Evolutionary conservation across 2,888 invertebrate species (phyloP), one percentile per base, ranked within the genome.

Genomic region (Drosophila macrospina): DNA sequence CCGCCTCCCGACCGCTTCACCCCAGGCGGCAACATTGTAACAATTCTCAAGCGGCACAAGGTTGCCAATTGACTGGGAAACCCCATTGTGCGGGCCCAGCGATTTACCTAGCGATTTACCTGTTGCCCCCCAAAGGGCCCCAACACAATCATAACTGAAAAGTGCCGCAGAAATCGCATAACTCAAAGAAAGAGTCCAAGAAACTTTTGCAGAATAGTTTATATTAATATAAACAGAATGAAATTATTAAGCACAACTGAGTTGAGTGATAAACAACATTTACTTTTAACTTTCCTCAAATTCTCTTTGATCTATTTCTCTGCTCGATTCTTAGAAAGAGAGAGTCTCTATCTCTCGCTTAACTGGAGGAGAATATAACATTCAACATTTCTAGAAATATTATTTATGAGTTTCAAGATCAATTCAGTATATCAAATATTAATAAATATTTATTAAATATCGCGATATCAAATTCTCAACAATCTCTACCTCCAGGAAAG

Each of bases 1-100:
- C 56, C 30, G 63, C n/a, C n/a, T n/a, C n/a, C n/a, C n/a, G n/a
- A n/a, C n/a, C n/a, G n/a, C n/a, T n/a, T n/a, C n/a, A n/a, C 54
- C 34, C 32, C 52, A 47, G 47, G 60, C 30, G 63, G 63, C 68
- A 57, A 39, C 55, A 59, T 51, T 61, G 86, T 74, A 63, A 78
- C 88, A 66, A 72, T 82, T 82, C 88, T 78, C 82, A 88, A 75
- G 74, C 78, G 54, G 82, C 66, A 59, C 79, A 85, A 87, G 78
- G 82, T 77, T 69, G 69, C 51, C 68, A 75, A 79, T 75, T 74
- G 70, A 72, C 78, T 74, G 57, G 57, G 70, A 78, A 78, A 52
- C 75, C 51, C 61, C 74, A 74, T 74, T 74, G 72, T 77, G 72
- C 52, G 60, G 44, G 32, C 57, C 63, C 59, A 69, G 56, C n/a